These are phyloP conservation scores for Natrix natrix DNA, from an alignment of 2,797 vertebrate species.

Conservation along the genomic window DNA sequence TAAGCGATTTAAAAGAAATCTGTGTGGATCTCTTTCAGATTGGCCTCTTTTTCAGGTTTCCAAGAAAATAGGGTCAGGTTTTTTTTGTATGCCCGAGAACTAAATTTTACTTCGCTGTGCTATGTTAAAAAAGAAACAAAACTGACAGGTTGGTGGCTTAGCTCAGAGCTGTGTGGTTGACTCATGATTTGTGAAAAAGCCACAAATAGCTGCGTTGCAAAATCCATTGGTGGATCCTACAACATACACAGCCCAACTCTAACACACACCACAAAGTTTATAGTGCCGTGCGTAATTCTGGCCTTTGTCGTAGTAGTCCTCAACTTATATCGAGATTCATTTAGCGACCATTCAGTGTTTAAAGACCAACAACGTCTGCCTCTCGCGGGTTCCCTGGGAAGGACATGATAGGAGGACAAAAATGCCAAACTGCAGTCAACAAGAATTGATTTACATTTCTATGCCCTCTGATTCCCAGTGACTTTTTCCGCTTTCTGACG, in stretches of 20 bases:
- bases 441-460: neutral
- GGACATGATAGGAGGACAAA: neutral
- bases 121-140: neutral
- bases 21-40: neutral
- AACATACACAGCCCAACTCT: neutral
- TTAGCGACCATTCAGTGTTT: neutral
- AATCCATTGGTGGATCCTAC: neutral
- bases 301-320: neutral
- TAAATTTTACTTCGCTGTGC: neutral
- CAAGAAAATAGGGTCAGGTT: neutral
- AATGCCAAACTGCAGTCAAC: neutral
- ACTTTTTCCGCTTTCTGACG: neutral
- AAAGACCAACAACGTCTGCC: neutral
- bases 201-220: neutral
- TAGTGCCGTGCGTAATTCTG: neutral
- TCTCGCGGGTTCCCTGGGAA: neutral
- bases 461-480: neutral
- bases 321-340: neutral
- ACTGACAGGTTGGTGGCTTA: neutral
- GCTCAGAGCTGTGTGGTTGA: neutral
- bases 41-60: neutral
- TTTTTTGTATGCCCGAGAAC: neutral
- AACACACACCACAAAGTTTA: neutral
- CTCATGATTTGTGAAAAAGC: neutral
- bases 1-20: neutral